Evolutionary conservation across 1,140 invertebrate genomes (phyloP).

Genomic region (Rhizoglyphus robini): DNA sequence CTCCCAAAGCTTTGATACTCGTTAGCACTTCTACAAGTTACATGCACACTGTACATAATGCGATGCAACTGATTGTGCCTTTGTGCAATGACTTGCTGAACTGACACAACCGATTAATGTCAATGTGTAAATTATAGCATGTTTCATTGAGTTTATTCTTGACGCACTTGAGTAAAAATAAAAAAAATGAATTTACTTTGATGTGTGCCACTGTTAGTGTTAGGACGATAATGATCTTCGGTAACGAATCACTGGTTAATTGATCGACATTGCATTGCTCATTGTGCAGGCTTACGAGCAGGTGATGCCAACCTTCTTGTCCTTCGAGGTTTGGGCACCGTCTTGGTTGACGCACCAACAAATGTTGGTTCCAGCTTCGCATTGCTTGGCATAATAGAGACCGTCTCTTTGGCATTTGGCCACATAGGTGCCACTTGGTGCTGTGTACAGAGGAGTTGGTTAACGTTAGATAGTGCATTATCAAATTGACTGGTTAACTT

Average conservation of each 20-base stretch:
- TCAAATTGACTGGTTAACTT: not conserved
- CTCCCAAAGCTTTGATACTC: no score
- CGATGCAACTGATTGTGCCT: no score
- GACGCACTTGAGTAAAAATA: no score
- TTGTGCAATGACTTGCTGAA: no score
- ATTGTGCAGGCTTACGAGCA: not conserved
- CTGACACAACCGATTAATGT: no score
- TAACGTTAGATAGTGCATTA: not conserved
- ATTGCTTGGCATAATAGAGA: conserved; percentile 7
- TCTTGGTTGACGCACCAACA: conserved; percentile 15
- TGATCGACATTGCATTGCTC: not conserved
- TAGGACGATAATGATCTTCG: no score
- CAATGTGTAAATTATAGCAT: no score
- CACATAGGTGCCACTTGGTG: not conserved
- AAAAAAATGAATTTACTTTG: no score
- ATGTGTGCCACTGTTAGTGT: no score
- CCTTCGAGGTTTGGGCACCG: conserved; percentile 10
- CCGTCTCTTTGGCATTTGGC: conserved; percentile 5
- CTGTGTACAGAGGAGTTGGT: not conserved
- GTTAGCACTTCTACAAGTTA: no score
- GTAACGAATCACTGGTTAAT: not conserved
- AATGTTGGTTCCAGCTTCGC: conserved; percentile 1
- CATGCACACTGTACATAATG: no score
- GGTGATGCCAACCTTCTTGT: conserved; percentile 15
- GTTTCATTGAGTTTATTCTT: no score